phyloP scores from a whole-genome alignment of 2,113 vertebrate species.

The Pyrgilauda ruficollis region DNA sequence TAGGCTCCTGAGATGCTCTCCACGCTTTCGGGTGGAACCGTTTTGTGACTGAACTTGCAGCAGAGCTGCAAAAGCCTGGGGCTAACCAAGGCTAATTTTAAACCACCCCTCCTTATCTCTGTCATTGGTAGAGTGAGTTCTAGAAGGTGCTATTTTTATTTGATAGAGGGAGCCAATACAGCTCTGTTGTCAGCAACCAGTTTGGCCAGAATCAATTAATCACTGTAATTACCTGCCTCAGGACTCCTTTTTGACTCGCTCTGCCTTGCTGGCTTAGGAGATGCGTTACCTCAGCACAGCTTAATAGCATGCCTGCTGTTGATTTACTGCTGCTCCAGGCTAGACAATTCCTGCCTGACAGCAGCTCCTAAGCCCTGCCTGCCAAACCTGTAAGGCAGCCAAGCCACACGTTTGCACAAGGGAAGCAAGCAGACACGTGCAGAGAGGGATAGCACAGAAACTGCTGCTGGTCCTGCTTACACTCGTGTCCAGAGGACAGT shows the following conservation, averaged over 20 bases:
- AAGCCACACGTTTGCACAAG: slow-evolving; percentile 9
- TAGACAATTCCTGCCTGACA: slow-evolving; percentile 47
- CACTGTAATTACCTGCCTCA: slow-evolving; percentile 9
- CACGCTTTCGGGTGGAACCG: background rate
- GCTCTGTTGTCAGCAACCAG: background rate
- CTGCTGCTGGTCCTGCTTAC: background rate
- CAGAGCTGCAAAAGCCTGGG: background rate
- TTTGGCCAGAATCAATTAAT: background rate
- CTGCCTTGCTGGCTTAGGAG: background rate
- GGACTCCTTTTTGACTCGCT: slow-evolving; percentile 20
- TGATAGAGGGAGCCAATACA: background rate
- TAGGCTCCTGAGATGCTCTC: accelerated
- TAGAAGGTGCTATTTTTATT: slow-evolving; percentile 16
- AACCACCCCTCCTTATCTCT: background rate
- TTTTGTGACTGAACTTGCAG: background rate
- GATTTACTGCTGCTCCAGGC: slow-evolving; percentile 38
- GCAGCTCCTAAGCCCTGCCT: background rate
- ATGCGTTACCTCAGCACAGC: slow-evolving; percentile 17
- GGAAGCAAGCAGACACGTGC: background rate
- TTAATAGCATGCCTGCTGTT: background rate
- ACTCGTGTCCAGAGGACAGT: background rate
- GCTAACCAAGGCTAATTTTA: slow-evolving; percentile 5
- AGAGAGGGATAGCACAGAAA: background rate
- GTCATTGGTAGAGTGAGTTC: background rate
- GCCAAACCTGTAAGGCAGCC: background rate